Conservation (phyloP, 1,140 invertebrate genomes). For the Aphaenogaster floridana region DNA sequence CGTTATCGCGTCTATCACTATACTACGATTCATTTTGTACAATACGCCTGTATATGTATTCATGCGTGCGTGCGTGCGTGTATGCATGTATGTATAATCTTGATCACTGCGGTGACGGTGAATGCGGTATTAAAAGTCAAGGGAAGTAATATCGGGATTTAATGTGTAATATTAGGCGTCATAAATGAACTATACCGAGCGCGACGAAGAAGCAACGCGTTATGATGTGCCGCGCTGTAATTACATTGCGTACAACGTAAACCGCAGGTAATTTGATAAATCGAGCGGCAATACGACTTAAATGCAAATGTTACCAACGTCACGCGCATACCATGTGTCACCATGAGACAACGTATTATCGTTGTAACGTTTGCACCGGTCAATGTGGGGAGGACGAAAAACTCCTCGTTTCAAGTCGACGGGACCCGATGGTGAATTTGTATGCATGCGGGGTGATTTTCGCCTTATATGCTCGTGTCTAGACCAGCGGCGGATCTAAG, state of each 20-base stretch:
- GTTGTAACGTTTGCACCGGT: constrained; percentile 76
- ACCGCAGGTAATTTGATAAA: constrained; percentile 70
- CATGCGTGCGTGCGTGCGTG: background rate
- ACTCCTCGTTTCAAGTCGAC: constrained; percentile 1
- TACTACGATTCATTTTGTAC: constrained; percentile 77
- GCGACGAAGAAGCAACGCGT: constrained; percentile 17
- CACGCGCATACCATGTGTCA: constrained; percentile 62
- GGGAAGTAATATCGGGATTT: constrained; percentile 20
- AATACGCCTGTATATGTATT: constrained; percentile 68
- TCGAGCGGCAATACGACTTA: constrained; percentile 62
- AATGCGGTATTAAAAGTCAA: constrained; percentile 4
- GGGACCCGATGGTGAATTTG: constrained; percentile 1
- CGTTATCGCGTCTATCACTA: constrained; percentile 67
- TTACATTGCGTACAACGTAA: constrained; percentile 61
- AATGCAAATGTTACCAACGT: constrained; percentile 58
- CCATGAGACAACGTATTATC: constrained; percentile 67
- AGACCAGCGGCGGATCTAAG: background rate
- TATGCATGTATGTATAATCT: constrained; percentile 2
- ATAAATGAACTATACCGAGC: background rate
- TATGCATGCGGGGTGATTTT: background rate
- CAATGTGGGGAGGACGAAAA: constrained; percentile 66
- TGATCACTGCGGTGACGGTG: constrained; percentile 1
- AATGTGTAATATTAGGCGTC: constrained; percentile 7
- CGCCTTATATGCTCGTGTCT: background rate
- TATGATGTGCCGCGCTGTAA: constrained; percentile 41